Evolutionary conservation across 1,140 invertebrate genomes (phyloP), one percentile per base, ranked within the genome.

Genomic region (Tetragnatha versicolor): DNA sequence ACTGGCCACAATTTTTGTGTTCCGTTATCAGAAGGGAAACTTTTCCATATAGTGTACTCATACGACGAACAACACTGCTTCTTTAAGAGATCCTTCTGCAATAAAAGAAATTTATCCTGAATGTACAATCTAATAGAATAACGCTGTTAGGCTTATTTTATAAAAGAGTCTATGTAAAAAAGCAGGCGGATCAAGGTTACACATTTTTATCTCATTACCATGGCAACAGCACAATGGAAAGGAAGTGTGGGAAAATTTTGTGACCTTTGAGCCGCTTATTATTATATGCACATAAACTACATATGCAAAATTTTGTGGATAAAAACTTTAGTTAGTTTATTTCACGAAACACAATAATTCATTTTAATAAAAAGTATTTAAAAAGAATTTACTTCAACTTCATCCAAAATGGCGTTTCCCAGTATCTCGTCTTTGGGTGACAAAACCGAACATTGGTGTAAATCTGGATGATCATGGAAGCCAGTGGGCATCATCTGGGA

Each of bases 11-110:
- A 29, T 14, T 29, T 22, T 3, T 75, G 72, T 2, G 58, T 63
- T 3, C 72, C 72, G n/a, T 63, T 63, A 14, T 63, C 72, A 4
- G 58, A 27, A 2, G 58, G 72, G 22, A 27, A 75, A 10, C 72
- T 75, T 14, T 25, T 61, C 72, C 72, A 75, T 2, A 75, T n/a
- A 0, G 72, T 75, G 39, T 75, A 75, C 10, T 75, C 72, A 7
- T 61, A 39, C 27, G 25, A 17, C 5, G 20, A 22, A 3, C 51
- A 75, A 33, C 72, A 75, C 0, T 22, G 9, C 9, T 29, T 35
- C 14, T 6, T n/a, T 6, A 63, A 29, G 12, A 7, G 6, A 6
- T 37, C 27, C 55, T 60, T n/a, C n/a, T n/a, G n/a, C n/a, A 53
- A 14, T 20, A 5, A 53, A 53, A 10, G 10, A 53, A 22, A 14